Percentiles rank a stretch among this genome's conserved stretches.
Evolutionary conservation across 2,888 invertebrate genomes (phyloP).

Genomic region (Barypeithes pellucidus): DNA sequence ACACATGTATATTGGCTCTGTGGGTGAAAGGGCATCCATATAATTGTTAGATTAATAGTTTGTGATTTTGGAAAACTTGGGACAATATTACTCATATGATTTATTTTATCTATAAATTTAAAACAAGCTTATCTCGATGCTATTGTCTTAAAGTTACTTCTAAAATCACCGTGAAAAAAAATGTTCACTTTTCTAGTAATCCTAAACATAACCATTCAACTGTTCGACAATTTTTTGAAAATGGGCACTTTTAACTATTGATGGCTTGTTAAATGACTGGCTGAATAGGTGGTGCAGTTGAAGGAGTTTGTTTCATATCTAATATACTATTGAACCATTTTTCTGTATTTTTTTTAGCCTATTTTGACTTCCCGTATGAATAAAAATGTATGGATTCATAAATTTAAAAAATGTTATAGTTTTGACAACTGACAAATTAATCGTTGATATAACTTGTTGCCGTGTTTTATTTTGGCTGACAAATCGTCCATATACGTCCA

Average conservation of each 20-base stretch:
- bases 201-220: slow-evolving; percentile 65
- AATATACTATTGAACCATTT: slow-evolving; percentile 65
- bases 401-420: no score
- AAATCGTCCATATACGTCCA: no score
- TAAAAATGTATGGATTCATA: no score
- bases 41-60: slow-evolving; percentile 63
- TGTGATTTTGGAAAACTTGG: slow-evolving; percentile 66
- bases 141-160: slow-evolving; percentile 65
- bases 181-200: slow-evolving; percentile 63
- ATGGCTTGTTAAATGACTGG: slow-evolving; percentile 46
- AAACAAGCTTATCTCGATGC: slow-evolving; percentile 26
- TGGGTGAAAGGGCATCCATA: slow-evolving; percentile 69
- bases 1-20: slow-evolving; percentile 67
- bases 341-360: slow-evolving; percentile 48
- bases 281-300: slow-evolving; percentile 61
- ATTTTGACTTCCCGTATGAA: neutral
- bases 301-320: slow-evolving; percentile 66
- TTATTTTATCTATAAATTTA: slow-evolving; percentile 31
- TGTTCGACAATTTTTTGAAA: slow-evolving; percentile 63
- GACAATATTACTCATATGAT: slow-evolving; percentile 61
- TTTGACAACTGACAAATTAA: no score
- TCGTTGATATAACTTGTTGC: no score
- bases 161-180: slow-evolving; percentile 64
- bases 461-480: no score
- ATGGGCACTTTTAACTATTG: slow-evolving; percentile 58